These are phyloP conservation scores for Collichthys lucidus DNA, from an alignment of 2,113 vertebrate species.

Conservation along the genomic window DNA sequence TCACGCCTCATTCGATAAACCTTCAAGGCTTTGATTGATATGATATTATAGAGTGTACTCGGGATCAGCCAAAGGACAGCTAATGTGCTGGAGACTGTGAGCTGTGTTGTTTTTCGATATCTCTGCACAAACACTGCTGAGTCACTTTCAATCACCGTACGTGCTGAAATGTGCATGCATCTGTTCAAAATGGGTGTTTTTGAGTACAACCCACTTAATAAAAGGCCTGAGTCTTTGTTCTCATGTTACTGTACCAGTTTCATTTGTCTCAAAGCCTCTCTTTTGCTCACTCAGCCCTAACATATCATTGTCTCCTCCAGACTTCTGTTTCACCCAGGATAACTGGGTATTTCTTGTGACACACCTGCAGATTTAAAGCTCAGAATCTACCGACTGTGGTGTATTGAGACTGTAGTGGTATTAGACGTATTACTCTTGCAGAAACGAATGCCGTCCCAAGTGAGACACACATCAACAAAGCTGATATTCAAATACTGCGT, in stretches of 20 bases:
- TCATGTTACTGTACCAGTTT: slow-evolving; percentile 26
- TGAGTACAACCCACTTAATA: background rate
- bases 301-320: background rate
- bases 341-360: background rate
- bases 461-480: background rate
- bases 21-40: slow-evolving; percentile 56
- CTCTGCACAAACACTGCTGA: slow-evolving; percentile 30
- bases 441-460: slow-evolving; percentile 9
- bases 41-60: slow-evolving; percentile 39
- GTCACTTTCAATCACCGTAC: slow-evolving; percentile 24
- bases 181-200: slow-evolving; percentile 18
- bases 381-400: background rate
- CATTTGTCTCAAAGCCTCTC: background rate
- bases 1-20: slow-evolving; percentile 51
- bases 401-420: background rate
- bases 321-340: background rate
- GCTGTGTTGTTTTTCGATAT: slow-evolving; percentile 28
- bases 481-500: slow-evolving; percentile 61
- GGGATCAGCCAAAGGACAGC: background rate
- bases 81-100: slow-evolving; percentile 1
- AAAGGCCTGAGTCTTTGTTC: background rate
- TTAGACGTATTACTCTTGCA: background rate
- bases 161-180: slow-evolving; percentile 16
- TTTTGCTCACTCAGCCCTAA: background rate
- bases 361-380: background rate